These are phyloP conservation scores for Thamnaconus septentrionalis DNA, from an alignment of 2,113 vertebrate genomes.

Conservation along the genomic window DNA sequence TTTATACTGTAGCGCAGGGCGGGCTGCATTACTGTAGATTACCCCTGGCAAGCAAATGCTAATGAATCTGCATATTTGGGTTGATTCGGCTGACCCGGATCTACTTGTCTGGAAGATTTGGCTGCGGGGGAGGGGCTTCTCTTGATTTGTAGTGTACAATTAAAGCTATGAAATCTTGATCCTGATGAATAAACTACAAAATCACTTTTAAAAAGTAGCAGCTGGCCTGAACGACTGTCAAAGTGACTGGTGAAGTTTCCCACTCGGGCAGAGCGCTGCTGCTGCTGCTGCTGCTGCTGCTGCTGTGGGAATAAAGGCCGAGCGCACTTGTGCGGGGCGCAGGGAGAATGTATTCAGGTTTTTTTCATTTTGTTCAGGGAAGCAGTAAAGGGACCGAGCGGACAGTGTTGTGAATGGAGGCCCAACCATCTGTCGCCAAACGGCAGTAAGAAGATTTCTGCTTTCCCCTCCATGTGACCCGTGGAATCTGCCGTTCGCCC, in stretches of 20 bases:
- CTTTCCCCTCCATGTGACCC: slow-evolving; percentile 28
- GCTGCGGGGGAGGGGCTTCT: slow-evolving; percentile 20
- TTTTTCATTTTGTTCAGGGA: slow-evolving; percentile 63
- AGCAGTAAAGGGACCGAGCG: slow-evolving; percentile 58
- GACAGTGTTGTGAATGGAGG: slow-evolving; percentile 60
- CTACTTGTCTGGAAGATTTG: slow-evolving; percentile 52
- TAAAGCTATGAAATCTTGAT: not conserved
- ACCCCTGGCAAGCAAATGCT: slow-evolving; percentile 31
- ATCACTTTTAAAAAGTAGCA: not conserved
- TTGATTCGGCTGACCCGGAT: slow-evolving; percentile 63
- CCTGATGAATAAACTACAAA: too few species aligned
- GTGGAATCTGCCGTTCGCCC: not conserved
- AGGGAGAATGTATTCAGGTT: slow-evolving; percentile 61
- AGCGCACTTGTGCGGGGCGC: slow-evolving; percentile 18
- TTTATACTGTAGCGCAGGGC: slow-evolving; percentile 39
- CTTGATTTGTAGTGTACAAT: slow-evolving; percentile 3
- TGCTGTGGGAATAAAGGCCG: slow-evolving; percentile 46
- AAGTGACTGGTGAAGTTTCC: slow-evolving; percentile 39
- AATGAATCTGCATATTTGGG: slow-evolving; percentile 59
- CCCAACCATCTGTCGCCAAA: slow-evolving; percentile 59
- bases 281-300: not conserved
- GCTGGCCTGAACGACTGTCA: slow-evolving; percentile 3
- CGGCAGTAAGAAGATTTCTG: slow-evolving; percentile 38
- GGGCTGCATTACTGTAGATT: slow-evolving; percentile 41
- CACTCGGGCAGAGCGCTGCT: slow-evolving; percentile 4